Percentiles rank a stretch among this genome's conserved stretches.
Conservation (phyloP, 1,140 invertebrate species). For the Drosophila kohkoa region DNA sequence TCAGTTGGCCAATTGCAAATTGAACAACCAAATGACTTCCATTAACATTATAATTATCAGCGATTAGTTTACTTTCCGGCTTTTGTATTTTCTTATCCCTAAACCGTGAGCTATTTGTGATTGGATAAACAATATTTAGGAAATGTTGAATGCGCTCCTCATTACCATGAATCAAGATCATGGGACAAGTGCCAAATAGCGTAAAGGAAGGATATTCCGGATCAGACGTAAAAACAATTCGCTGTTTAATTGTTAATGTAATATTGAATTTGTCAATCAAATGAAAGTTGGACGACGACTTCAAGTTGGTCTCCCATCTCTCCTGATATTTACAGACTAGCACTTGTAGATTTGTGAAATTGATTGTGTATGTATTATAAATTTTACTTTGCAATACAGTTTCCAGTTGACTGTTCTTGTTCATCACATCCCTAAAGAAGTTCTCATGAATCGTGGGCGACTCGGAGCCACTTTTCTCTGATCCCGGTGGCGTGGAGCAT, state of each 20-base stretch:
- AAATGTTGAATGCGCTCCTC: slow-evolving; percentile 93
- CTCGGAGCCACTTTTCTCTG: slow-evolving; percentile 88
- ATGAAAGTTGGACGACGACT: slow-evolving; percentile 93
- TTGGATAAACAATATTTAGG: slow-evolving; percentile 84
- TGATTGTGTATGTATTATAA: slow-evolving; percentile 93
- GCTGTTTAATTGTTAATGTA: slow-evolving; percentile 92
- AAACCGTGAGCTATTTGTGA: slow-evolving; percentile 69
- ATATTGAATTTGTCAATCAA: slow-evolving; percentile 96
- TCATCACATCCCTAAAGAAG: slow-evolving; percentile 52
- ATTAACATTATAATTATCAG: slow-evolving; percentile 53
- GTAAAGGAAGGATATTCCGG: slow-evolving; percentile 94
- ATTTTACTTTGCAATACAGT: slow-evolving; percentile 89
- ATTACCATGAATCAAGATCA: slow-evolving; percentile 95
- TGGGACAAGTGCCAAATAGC: slow-evolving; percentile 93
- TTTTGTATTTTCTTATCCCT: slow-evolving; percentile 84
- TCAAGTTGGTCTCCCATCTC: slow-evolving; percentile 94
- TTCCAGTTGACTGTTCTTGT: slow-evolving; percentile 86
- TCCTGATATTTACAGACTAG: slow-evolving; percentile 94
- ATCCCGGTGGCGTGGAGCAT: slow-evolving; percentile 95
- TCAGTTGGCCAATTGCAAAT: slow-evolving; percentile 95
- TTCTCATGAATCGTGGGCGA: slow-evolving; percentile 71
- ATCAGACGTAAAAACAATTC: slow-evolving; percentile 93
- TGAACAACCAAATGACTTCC: slow-evolving; percentile 91
- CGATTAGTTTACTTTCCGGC: slow-evolving; percentile 28
- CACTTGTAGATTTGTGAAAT: slow-evolving; percentile 94